Base-by-base conservation (phyloP, 2,797 vertebrate species). In the Podarcis lilfordi region DNA sequence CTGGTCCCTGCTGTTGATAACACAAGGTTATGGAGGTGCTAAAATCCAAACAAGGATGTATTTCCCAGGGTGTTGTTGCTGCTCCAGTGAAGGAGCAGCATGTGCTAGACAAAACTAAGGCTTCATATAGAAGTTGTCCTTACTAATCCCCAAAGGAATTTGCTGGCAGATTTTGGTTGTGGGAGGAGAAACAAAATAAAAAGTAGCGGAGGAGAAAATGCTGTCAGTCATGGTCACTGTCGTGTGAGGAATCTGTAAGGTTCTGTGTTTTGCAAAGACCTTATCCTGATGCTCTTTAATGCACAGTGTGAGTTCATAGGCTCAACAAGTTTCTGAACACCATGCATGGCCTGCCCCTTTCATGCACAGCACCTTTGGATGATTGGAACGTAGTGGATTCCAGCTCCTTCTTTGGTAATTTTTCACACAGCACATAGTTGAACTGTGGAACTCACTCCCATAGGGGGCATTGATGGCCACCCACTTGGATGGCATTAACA, bases 11-110 rank as follows among this genome's bases (percentile, higher is more conserved):
- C 45, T 82, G 79, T 61, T 27, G 71, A 68, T 84, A 91, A 59
- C 29, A 68, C 72, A 87, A 88, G 35, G 83, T 92, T 87, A 59
- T 75, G 89, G 45, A 86, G 55, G 35, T 88, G 76, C 85, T 91
- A 91, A 92, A 92, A 86, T 83, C 50, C 59, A 45, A 45, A 0
- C 59, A 90, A 43, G 32, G 88, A 35, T 45, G 10, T 15, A n/a
- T 69, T 90, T 87, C 82, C 77, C 35, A 76, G 83, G 37, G 61
- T 59, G 40, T 91, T 92, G 66, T n/a, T 88, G 27, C 80, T 27
- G 84, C 68, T 83, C 19, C 27, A 55, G 45, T 81, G 80, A 80
- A 91, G 37, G 35, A 90, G 82, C 69, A 85, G 37, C 80, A 66
- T 89, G 43, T 83, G 82, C 77, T 80, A 72, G 9, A 50, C 55